Conservation (phyloP, 1,140 invertebrate species). For the Aphelenchoides besseyi region DNA sequence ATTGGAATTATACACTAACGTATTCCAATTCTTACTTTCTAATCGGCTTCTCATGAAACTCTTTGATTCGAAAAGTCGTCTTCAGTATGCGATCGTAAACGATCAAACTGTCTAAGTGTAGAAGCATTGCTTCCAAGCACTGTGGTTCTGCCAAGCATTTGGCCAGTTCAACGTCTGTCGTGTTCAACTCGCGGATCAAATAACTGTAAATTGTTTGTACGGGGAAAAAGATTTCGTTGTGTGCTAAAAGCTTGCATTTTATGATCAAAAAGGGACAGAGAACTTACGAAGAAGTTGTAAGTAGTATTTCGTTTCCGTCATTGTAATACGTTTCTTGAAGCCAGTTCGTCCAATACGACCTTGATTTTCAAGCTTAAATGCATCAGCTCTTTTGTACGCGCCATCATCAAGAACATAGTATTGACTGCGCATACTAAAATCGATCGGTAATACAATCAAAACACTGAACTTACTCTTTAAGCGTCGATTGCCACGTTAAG, state of each 20-base stretch:
- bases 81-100: not conserved
- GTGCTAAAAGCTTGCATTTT: not conserved
- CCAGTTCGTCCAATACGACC: not conserved
- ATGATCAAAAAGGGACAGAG: not conserved
- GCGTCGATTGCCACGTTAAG: conserved; percentile 5
- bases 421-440: not conserved
- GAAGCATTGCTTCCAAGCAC: not conserved
- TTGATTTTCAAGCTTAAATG: not conserved
- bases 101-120: not conserved
- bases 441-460: too few species aligned
- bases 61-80: not conserved
- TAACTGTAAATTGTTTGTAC: not conserved
- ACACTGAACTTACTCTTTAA: not conserved
- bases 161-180: not conserved
- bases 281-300: not conserved
- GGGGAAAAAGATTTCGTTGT: not conserved
- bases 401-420: not conserved
- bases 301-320: not conserved
- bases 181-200: not conserved
- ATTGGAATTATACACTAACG: too few species aligned
- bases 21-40: not conserved
- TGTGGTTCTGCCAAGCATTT: not conserved
- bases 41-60: not conserved
- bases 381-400: not conserved
- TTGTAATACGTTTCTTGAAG: not conserved